Evolutionary conservation across 92 coral and sea anemone species (phyloP), one percentile per base, ranked within the genome.

Genomic region (Porites cylindrica): DNA sequence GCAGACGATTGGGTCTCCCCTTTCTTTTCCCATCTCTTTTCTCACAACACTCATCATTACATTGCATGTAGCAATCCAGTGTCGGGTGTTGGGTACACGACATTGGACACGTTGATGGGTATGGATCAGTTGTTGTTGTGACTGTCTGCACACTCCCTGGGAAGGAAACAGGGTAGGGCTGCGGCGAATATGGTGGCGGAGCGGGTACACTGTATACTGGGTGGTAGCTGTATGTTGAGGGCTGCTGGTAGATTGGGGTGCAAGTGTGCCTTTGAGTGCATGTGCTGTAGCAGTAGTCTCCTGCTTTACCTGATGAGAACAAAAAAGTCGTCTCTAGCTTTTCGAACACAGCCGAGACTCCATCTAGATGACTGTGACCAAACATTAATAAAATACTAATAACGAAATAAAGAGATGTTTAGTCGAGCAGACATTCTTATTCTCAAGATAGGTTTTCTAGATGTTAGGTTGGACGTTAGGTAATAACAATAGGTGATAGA

Each of bases 21-120:
- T 75, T 70, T 18, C 89, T 56, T 54, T 67, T 67, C 2, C 83
- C 82, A 2, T 69, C 51, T 23, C 83, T 77, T 67, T 24, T 69
- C 2, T 76, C 73, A 29, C 89, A 85, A 51, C 89, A 85, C 32
- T 85, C 89, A 63, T 85, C 89, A n/a, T 67, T 77, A 70, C 89
- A 85, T 14, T 85, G 89, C 89, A 60, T 85, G 52, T 76, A 85
- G 73, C 89, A 85, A 21, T 85, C 76, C 38, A 85, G 29, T 10
- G 67, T 66, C 17, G 89, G 63, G 52, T 77, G 54, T 77, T 85
- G 83, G 69, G 77, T 78, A 70, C 89, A 85, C 8, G 74, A 51
- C 63, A 52, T 38, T 13, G 89, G 89, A 56, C 89, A 85, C 8
- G 75, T 52, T 6, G 82, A 67, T 16, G 89, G 83, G 59, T 85